Conservation (phyloP, 2,113 vertebrate genomes). For the rabbit (Oryctolagus cuniculus) region mOryCun1.1 NC_091451.1:8476001-8476500, state of each 20-base stretch:
- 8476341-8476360: constrained; percentile 91
- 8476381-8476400: constrained; percentile 92
- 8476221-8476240: constrained; percentile 64
- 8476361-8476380: constrained; percentile 89
- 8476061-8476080: constrained; percentile 83
- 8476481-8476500: constrained; percentile 87
- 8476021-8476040: constrained; percentile 70
- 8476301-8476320: constrained; percentile 88
- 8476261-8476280: constrained; percentile 83
- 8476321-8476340: constrained; percentile 90
- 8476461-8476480: constrained; percentile 88
- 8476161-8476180: constrained; percentile 72
- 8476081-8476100: constrained; percentile 82
- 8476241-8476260: constrained; percentile 81
- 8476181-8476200: constrained; percentile 66
- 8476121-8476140: constrained; percentile 71
- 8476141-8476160: constrained; percentile 80
- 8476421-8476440: constrained; percentile 90
- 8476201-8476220: constrained; percentile 61
- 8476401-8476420: constrained; percentile 89
- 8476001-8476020: constrained; percentile 74
- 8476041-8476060: constrained; percentile 80
- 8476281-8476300: constrained; percentile 87
- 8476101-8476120: constrained; percentile 78
- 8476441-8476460: constrained; percentile 90